phyloP scores from a whole-genome alignment of 2,888 invertebrate species.

The Portevinia maculata region DNA sequence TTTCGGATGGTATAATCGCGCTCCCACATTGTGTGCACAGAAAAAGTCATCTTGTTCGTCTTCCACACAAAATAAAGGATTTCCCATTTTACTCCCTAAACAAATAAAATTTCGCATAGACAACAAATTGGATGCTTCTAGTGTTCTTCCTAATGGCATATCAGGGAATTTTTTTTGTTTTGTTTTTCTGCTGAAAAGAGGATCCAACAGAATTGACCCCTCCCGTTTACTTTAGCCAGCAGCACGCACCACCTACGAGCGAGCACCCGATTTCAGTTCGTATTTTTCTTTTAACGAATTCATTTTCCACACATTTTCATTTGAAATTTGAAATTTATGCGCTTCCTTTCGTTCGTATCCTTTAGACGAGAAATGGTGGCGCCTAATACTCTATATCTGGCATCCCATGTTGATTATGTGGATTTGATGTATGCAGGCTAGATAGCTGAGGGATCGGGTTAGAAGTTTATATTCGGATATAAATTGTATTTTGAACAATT shows the following conservation, averaged over 20 bases:
- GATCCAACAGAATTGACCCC: constrained; percentile 55
- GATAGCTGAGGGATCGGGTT: constrained; percentile 27
- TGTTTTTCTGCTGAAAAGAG: neutral
- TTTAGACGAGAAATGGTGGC: constrained; percentile 26
- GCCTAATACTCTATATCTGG: neutral
- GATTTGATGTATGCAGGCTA: constrained; percentile 19
- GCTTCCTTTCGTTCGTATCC: constrained; percentile 29
- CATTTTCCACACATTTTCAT: constrained; percentile 69
- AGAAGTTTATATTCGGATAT: constrained; percentile 63
- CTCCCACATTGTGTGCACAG: neutral
- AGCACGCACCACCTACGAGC: neutral
- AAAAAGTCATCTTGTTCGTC: constrained; percentile 27
- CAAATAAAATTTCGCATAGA: constrained; percentile 58
- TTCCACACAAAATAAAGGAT: constrained; percentile 25
- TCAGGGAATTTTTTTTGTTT: neutral
- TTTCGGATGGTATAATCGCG: constrained; percentile 30
- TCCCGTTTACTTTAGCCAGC: neutral
- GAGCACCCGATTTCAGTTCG: neutral
- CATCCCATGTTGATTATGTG: constrained; percentile 41
- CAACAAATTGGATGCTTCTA: constrained; percentile 55
- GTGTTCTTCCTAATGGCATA: constrained; percentile 20
- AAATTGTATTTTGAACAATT: constrained; percentile 69
- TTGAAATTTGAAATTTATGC: constrained; percentile 61
- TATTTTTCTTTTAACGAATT: constrained; percentile 65
- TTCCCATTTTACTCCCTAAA: constrained; percentile 28